Evolutionary conservation across 2,888 invertebrate species (phyloP), one percentile per base, ranked within the genome.

Genomic region (Tachystola acroxantha): DNA sequence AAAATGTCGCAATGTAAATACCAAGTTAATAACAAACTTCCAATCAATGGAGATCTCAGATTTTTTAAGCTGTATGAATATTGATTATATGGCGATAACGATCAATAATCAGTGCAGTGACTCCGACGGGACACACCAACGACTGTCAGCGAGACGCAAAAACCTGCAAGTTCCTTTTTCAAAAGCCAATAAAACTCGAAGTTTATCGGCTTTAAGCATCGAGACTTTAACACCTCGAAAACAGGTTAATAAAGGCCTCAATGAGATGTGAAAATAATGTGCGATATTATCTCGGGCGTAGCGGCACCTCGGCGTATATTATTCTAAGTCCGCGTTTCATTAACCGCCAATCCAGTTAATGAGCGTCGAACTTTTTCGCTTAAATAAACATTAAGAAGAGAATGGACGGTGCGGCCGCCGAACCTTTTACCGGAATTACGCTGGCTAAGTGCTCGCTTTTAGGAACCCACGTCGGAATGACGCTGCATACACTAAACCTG

Each of bases 371-470:
- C 61, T 79, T 79, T 79, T 80, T 75, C 78, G 73, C 78, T 80
- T 75, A 81, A 78, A 81, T 76, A 78, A 79, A 79, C 78, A 80
- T 80, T 76, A 77, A 71, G 71, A 76, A 64, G 68, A 70, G 67
- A 78, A 77, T 70, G 69, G 64, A 73, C 68, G 65, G 57, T 50
- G 56, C 50, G 61, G 51, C 64, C 64, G 57, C 57, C 49, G 57
- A 72, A 68, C 75, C 78, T 80, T 81, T 82, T 81, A 79, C 74
- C 64, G 74, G 71, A 79, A 82, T 84, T 77, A 77, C 74, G 68
- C 61, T 50, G 63, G 71, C 65, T 70, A 77, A 81, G 73, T 76
- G 71, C 64, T 67, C 62, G 72, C 74, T 72, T 76, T 72, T 67
- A 70, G 61, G 54, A 57, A 48, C 50, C 45, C 48, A 3, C 48